These are phyloP conservation scores for Ferdinandea cuprea DNA, from an alignment of 2,888 invertebrate genomes.

Conservation along the genomic window DNA sequence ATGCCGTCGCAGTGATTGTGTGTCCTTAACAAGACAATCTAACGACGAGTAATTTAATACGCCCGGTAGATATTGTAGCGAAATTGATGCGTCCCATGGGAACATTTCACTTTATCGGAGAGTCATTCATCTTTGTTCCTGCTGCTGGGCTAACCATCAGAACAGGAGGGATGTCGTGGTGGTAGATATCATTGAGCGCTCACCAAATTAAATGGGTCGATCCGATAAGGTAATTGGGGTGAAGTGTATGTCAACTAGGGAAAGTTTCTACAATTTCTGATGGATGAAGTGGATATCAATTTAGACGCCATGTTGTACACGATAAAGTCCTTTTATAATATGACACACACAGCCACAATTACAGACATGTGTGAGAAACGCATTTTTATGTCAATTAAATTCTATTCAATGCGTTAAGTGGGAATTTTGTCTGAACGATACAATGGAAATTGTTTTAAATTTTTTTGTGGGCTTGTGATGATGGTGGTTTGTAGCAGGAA, in stretches of 20 bases:
- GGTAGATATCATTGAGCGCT: constrained; percentile 44
- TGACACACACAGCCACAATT: background rate
- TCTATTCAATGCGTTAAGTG: constrained; percentile 67
- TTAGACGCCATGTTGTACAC: constrained; percentile 64
- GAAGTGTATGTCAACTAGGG: constrained; percentile 78
- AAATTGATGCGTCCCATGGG: constrained; percentile 72
- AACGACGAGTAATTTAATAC: constrained; percentile 82
- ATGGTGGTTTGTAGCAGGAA: no score
- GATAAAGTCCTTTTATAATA: constrained; percentile 47
- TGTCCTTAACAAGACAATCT: constrained; percentile 81
- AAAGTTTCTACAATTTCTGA: constrained; percentile 58
- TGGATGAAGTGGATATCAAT: constrained; percentile 70
- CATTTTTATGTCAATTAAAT: constrained; percentile 58
- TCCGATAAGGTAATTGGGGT: constrained; percentile 83
- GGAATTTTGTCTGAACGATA: constrained; percentile 15
- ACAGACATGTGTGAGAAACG: constrained; percentile 34
- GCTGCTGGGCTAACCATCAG: constrained; percentile 11
- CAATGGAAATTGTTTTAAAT: background rate
- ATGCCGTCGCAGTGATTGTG: constrained; percentile 59
- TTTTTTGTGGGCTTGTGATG: background rate
- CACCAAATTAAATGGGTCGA: constrained; percentile 81
- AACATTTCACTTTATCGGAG: constrained; percentile 58
- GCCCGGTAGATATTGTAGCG: constrained; percentile 68
- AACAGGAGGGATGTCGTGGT: constrained; percentile 42
- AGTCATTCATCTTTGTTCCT: constrained; percentile 42